Evolutionary conservation across 2,113 vertebrate genomes (phyloP).

Genomic region (Engraulis encrasicolus): DNA sequence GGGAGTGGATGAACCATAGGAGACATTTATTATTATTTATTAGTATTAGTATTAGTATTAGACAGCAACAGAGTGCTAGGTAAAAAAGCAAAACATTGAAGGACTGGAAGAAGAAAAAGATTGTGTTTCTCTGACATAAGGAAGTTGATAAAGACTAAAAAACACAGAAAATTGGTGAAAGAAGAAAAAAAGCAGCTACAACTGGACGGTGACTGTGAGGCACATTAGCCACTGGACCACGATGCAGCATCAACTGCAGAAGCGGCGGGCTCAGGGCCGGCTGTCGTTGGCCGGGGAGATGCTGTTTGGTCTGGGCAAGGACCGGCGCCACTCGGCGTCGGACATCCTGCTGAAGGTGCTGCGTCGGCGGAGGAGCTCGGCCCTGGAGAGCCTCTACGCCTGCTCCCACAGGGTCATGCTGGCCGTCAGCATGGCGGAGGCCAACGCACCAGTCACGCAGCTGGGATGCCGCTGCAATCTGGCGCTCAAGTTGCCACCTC

Average conservation of each 20-base stretch:
- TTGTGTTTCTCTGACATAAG: background rate
- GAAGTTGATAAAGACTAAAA: too few relatives aligned
- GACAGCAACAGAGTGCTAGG: background rate
- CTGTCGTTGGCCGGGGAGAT: slow-evolving; percentile 66
- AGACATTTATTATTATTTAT: too few relatives aligned
- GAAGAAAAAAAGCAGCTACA: slow-evolving; percentile 17
- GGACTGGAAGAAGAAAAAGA: background rate
- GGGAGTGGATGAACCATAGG: background rate
- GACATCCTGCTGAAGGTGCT: slow-evolving; percentile 74
- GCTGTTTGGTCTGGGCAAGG: slow-evolving; percentile 71
- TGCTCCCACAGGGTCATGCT: slow-evolving; percentile 83
- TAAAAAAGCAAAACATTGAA: background rate
- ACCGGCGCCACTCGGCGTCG: slow-evolving; percentile 78
- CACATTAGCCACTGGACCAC: background rate
- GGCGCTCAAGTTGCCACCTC: background rate
- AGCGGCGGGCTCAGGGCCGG: slow-evolving; percentile 69
- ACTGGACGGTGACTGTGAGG: background rate
- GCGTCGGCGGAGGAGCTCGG: slow-evolving; percentile 73
- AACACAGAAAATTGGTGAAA: background rate
- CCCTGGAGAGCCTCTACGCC: slow-evolving; percentile 77
- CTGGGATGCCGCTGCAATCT: slow-evolving; percentile 77
- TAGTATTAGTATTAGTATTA: too few relatives aligned
- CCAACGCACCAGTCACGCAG: slow-evolving; percentile 61
- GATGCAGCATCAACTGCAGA: background rate
- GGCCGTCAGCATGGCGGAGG: slow-evolving; percentile 74